Evolutionary conservation across 2,113 vertebrate genomes (phyloP).

Genomic region (Ardeotis arabs): DNA sequence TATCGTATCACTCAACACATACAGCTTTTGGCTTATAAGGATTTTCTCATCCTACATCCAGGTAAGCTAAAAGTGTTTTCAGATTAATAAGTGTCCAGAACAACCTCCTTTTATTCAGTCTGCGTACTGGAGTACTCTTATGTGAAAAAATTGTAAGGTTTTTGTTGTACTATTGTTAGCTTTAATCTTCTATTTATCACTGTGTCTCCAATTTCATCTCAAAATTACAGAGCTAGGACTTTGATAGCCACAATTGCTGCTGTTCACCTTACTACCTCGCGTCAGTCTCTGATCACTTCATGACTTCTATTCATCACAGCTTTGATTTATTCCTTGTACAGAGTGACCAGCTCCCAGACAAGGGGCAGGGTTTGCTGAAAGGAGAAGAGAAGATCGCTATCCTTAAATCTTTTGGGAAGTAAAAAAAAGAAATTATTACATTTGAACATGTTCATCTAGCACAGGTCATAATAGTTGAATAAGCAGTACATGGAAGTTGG

Average conservation of each 20-base stretch:
- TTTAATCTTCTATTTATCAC: slow-evolving; percentile 56
- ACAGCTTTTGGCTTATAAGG: neutral
- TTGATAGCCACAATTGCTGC: neutral
- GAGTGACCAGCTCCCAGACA: neutral
- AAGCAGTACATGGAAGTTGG: neutral
- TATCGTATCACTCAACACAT: neutral
- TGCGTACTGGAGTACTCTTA: neutral
- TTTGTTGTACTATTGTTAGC: neutral
- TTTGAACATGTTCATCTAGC: neutral
- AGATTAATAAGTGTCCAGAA: neutral
- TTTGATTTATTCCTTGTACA: slow-evolving; percentile 46
- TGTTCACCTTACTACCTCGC: slow-evolving; percentile 14
- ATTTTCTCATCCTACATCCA: neutral
- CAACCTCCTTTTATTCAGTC: neutral
- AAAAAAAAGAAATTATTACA: neutral
- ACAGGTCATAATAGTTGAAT: neutral
- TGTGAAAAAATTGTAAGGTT: neutral
- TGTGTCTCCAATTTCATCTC: slow-evolving; percentile 39
- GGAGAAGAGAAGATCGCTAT: neutral
- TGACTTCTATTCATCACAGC: slow-evolving; percentile 34
- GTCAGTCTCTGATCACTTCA: slow-evolving; percentile 15
- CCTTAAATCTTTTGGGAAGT: neutral
- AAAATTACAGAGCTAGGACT: slow-evolving; percentile 39
- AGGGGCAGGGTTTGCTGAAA: neutral
- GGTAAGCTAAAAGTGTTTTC: neutral